Base-by-base conservation (phyloP, 1,140 invertebrate genomes). In the Bactericera cockerelli region DNA sequence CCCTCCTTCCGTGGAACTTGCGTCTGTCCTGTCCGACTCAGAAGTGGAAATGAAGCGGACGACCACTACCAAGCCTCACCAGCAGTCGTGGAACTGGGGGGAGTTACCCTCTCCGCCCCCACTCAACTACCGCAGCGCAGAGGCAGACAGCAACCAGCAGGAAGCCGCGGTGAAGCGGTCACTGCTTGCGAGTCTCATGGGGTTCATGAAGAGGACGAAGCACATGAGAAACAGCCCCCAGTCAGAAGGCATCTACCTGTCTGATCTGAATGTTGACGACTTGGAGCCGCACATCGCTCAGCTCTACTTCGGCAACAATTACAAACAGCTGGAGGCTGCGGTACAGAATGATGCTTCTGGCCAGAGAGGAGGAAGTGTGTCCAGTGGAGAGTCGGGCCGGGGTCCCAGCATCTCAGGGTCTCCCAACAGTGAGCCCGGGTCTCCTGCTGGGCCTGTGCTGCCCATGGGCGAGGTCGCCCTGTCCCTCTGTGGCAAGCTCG, bases 11-110 rank as follows among this genome's bases (percentile, higher is more conserved):
- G 31, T 89, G 62, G 80, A 83, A 57, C 79, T 82, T 59, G 84
- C 87, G 25, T 87, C 91, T 6, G 82, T 90, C 36, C 91, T 93
- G 70, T 94, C 91, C 19, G 93, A 98, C 70, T 92, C 91, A 1
- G 93, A 97, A 70, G 84, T 93, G 65, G 93, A 96, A 73, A 81
- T 81, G 4, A 78, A 81, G 59, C 77, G 82, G 26, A 67, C 69
- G 60, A 67, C 72, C 59, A 65, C 42, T 39, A 66, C 70, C 16
- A 57, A 60, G 61, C 28, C 28, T 31, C 71, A 68, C 71, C 78
- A 69, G 67, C 81, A 86, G 70, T 88, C 81, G 59, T 99, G 96
- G 96, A 83, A 88, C 64, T 99, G 96, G 96, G 96, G 96, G 25
- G 89, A 98, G 70, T 75, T 98, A 53, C 96, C 95, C 0, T 83